Evolutionary conservation across 2,797 vertebrate genomes (phyloP).

Genomic region (Sebastes aleutianus): DNA sequence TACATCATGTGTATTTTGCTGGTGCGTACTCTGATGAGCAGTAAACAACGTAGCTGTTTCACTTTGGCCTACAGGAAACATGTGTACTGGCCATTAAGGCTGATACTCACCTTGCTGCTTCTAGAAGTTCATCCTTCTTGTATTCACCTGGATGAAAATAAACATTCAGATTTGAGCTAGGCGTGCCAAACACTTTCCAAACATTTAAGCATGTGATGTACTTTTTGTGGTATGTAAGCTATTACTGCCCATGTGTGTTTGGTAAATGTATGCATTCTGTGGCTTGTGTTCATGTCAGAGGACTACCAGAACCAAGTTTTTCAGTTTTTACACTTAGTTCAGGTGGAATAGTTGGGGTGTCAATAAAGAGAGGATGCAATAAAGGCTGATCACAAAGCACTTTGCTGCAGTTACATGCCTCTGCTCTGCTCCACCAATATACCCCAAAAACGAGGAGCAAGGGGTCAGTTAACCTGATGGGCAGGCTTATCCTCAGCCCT

Average conservation of each 20-base stretch:
- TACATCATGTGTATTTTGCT: background rate
- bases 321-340: background rate
- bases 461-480: background rate
- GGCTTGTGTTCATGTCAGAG: background rate
- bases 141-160: slow-evolving; percentile 96
- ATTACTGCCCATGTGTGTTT: background rate
- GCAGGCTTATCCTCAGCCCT: background rate
- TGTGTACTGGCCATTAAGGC: background rate
- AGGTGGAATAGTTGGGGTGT: background rate
- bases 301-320: background rate
- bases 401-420: background rate
- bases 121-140: slow-evolving; percentile 99
- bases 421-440: background rate
- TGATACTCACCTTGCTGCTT: slow-evolving; percentile 95
- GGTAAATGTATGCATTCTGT: background rate
- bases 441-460: background rate
- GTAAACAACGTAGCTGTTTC: background rate
- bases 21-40: background rate
- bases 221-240: background rate
- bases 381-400: background rate
- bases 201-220: background rate
- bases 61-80: background rate
- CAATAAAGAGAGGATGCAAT: background rate
- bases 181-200: background rate
- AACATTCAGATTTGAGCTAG: slow-evolving; percentile 78